These are phyloP conservation scores for Ips nitidus DNA, from an alignment of 1,140 invertebrate species.

Conservation along the genomic window DNA sequence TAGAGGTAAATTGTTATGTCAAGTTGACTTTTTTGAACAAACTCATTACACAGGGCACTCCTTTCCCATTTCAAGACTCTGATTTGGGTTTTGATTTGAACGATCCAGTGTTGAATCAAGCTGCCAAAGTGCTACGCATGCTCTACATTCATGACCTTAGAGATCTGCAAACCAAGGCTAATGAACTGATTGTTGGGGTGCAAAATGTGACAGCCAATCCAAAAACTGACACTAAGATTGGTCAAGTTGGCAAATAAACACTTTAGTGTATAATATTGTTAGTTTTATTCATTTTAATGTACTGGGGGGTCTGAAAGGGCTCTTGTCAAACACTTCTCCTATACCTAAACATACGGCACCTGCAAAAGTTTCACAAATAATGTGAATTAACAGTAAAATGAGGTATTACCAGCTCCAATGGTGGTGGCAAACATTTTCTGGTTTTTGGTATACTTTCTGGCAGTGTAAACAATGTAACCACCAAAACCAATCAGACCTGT, in stretches of 20 bases:
- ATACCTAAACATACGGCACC: constrained; percentile 39
- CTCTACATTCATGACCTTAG: constrained; percentile 90
- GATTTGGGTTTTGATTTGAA: constrained; percentile 69
- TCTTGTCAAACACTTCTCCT: constrained; percentile 45
- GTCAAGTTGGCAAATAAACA: constrained; percentile 81
- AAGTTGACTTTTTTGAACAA: background rate
- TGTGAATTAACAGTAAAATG: background rate
- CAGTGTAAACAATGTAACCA: constrained; percentile 46
- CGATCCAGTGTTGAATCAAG: constrained; percentile 73
- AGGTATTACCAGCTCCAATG: constrained; percentile 40
- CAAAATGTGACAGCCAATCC: constrained; percentile 95
- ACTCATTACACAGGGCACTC: constrained; percentile 58
- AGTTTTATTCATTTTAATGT: constrained; percentile 13
- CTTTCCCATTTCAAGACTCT: constrained; percentile 68
- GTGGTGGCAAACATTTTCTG: constrained; percentile 35
- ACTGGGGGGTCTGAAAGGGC: constrained; percentile 37
- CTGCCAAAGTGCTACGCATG: constrained; percentile 80
- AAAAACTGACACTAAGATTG: constrained; percentile 92
- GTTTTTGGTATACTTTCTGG: constrained; percentile 35
- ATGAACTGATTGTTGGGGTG: constrained; percentile 88
- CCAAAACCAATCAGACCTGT: constrained; percentile 48
- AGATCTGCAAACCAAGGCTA: constrained; percentile 91
- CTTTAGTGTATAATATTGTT: background rate
- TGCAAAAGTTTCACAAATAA: constrained; percentile 28
- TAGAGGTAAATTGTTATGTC: constrained; percentile 40